Evolutionary conservation across 2,888 invertebrate species (phyloP).

Genomic region (Leucoptera coffeella): DNA sequence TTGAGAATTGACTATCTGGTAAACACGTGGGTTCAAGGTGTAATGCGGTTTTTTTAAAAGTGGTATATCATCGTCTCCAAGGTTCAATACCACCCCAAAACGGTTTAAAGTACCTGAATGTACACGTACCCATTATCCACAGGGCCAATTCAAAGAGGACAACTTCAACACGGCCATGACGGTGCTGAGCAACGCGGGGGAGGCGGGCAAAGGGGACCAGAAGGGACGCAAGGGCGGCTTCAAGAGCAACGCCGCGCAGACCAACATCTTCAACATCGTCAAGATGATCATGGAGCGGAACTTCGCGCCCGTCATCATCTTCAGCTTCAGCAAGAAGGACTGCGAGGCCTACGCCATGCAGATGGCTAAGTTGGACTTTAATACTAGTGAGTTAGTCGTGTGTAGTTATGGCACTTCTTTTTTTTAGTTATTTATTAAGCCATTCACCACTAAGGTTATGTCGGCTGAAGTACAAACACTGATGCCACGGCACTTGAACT

Average conservation of each 20-base stretch:
- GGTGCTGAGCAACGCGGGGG: slow-evolving; percentile 74
- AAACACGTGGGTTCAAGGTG: no score
- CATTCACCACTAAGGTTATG: no score
- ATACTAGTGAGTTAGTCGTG: slow-evolving; percentile 73
- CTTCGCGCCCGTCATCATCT: slow-evolving; percentile 96
- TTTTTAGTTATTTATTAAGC: background rate
- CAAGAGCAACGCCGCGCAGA: slow-evolving; percentile 55
- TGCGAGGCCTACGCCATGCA: slow-evolving; percentile 96
- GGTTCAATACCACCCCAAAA: no score
- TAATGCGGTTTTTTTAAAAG: no score
- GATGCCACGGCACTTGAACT: no score
- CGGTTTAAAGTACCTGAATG: background rate
- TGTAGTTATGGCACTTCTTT: no score
- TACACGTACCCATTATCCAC: background rate
- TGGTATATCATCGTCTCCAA: no score
- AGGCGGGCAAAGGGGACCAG: slow-evolving; percentile 76
- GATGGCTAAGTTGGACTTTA: slow-evolving; percentile 95
- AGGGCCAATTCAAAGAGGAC: slow-evolving; percentile 90
- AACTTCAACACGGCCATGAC: slow-evolving; percentile 98
- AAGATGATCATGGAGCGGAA: slow-evolving; percentile 99
- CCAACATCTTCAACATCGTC: slow-evolving; percentile 94
- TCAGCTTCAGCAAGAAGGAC: slow-evolving; percentile 98
- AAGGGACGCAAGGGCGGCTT: slow-evolving; percentile 71
- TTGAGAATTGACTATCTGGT: no score
- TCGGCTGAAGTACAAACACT: no score